A percentile compares a stretch with the other conserved stretches of the same genome.
Conservation (phyloP, 2,888 invertebrate genomes). For the Rhagonycha fulva region DNA sequence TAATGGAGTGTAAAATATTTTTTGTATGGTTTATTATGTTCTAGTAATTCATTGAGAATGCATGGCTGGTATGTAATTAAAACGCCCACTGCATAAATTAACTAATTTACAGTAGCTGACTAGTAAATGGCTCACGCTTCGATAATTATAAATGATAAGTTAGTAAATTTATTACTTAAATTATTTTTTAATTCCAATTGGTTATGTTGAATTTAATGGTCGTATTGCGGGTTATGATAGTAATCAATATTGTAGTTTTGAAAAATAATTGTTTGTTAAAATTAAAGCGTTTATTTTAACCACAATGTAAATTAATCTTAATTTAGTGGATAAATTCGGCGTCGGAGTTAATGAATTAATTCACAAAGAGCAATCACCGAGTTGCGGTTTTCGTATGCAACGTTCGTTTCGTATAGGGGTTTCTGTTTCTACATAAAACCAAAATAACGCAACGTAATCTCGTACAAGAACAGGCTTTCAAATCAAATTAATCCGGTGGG, state of each 20-base stretch:
- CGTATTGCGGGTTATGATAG: background rate
- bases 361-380: slow-evolving; percentile 11
- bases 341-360: slow-evolving; percentile 16
- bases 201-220: background rate
- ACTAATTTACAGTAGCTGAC: slow-evolving; percentile 10
- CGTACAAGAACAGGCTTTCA: slow-evolving; percentile 37
- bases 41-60: slow-evolving; percentile 5
- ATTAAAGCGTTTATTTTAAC: slow-evolving; percentile 6
- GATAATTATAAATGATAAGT: slow-evolving; percentile 11
- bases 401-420: background rate
- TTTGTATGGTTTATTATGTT: background rate
- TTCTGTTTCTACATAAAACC: slow-evolving; percentile 9
- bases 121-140: slow-evolving; percentile 9
- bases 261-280: slow-evolving; percentile 19
- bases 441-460: slow-evolving; percentile 31
- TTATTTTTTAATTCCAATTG: background rate
- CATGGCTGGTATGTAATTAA: slow-evolving; percentile 7
- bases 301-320: slow-evolving; percentile 17
- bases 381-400: slow-evolving; percentile 20
- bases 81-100: slow-evolving; percentile 15
- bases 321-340: slow-evolving; percentile 16
- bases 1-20: background rate
- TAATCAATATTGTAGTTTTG: background rate
- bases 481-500: slow-evolving; percentile 46
- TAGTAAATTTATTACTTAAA: slow-evolving; percentile 4